These are phyloP conservation scores for Apodemia mormo DNA, from an alignment of 2,888 invertebrate genomes.

Conservation along the genomic window DNA sequence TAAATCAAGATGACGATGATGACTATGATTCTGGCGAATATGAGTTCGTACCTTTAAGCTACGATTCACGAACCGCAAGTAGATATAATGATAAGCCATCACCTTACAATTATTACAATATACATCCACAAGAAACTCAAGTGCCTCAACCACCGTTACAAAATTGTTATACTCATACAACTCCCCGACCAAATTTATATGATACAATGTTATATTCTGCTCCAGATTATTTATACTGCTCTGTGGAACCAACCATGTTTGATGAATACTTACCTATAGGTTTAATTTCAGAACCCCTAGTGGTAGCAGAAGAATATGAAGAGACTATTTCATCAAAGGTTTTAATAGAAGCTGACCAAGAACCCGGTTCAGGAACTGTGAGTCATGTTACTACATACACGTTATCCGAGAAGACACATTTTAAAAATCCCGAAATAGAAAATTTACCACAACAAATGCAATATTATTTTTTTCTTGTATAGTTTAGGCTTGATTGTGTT, in stretches of 20 bases:
- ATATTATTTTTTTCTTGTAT: constrained; percentile 65
- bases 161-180: constrained; percentile 48
- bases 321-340: constrained; percentile 66
- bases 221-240: constrained; percentile 48
- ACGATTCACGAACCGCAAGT: not conserved
- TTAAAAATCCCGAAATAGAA: constrained; percentile 62
- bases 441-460: constrained; percentile 70
- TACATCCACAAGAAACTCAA: constrained; percentile 54
- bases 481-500: constrained; percentile 30
- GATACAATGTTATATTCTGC: constrained; percentile 59
- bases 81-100: not conserved
- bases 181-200: constrained; percentile 58
- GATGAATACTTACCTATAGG: constrained; percentile 49
- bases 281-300: constrained; percentile 56
- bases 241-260: constrained; percentile 54
- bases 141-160: constrained; percentile 49
- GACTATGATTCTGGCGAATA: not conserved
- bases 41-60: not conserved
- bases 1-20: not conserved
- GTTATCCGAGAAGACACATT: constrained; percentile 66
- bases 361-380: constrained; percentile 63
- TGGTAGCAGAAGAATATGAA: constrained; percentile 68
- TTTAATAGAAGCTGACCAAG: constrained; percentile 60
- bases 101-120: constrained; percentile 43
- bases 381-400: constrained; percentile 72